A percentile compares a stretch with the other conserved stretches of the same genome.
Evolutionary conservation across 2,113 vertebrate genomes (phyloP).

Genomic region (Columbina picui): DNA sequence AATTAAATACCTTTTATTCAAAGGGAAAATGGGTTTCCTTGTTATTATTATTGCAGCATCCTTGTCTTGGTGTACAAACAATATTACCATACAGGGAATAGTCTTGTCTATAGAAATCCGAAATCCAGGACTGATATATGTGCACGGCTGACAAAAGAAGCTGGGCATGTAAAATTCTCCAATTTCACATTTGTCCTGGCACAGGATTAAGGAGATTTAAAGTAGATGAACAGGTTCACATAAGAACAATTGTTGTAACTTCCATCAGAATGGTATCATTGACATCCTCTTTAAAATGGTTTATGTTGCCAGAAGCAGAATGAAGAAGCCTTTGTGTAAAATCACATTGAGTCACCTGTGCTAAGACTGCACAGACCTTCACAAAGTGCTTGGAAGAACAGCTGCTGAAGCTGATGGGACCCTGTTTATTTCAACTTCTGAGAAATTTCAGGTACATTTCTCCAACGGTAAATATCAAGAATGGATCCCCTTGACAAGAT

Average conservation of each 20-base stretch:
- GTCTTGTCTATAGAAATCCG: not conserved
- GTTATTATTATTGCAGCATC: not conserved
- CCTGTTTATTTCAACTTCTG: not conserved
- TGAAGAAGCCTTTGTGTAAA: slow-evolving; percentile 26
- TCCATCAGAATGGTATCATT: not conserved
- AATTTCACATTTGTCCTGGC: not conserved
- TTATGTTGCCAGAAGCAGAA: not conserved
- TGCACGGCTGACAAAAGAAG: not conserved
- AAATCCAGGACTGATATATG: not conserved
- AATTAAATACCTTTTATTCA: not conserved
- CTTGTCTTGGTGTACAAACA: not conserved
- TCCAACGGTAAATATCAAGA: not conserved
- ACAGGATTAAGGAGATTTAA: slow-evolving; percentile 2
- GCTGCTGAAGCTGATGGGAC: not conserved
- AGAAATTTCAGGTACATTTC: not conserved
- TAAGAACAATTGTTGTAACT: not conserved
- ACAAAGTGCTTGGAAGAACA: not conserved
- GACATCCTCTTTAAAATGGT: not conserved
- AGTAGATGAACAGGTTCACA: not conserved
- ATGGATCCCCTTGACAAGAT: not conserved
- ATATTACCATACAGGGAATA: not conserved
- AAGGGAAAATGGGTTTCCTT: not conserved
- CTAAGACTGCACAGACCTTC: not conserved
- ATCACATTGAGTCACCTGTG: not conserved
- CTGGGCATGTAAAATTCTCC: not conserved